Percentiles rank a stretch among this genome's conserved stretches.
These are phyloP conservation scores for Rhinogobio ventralis DNA, from an alignment of 2,797 vertebrate genomes.

Conservation along the genomic window DNA sequence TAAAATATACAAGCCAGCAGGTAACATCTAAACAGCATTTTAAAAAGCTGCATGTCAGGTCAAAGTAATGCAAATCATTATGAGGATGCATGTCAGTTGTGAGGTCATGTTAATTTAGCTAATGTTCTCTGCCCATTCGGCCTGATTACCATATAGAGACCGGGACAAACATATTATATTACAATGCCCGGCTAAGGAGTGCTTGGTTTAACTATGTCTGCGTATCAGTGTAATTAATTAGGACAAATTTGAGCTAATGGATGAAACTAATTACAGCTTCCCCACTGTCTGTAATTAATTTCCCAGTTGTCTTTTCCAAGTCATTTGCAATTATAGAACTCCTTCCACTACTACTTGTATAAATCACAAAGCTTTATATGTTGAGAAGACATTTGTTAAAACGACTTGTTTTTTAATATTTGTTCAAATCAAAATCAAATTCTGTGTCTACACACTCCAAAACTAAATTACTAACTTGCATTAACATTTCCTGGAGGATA, in stretches of 20 bases:
- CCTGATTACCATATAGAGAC: slow-evolving; percentile 17
- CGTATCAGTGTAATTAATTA: slow-evolving; percentile 27
- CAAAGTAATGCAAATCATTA: slow-evolving; percentile 54
- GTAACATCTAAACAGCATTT: slow-evolving; percentile 49
- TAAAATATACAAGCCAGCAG: slow-evolving; percentile 8
- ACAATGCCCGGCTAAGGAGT: background rate
- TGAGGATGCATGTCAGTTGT: slow-evolving; percentile 33
- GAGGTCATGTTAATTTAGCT: slow-evolving; percentile 50
- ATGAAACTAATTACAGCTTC: slow-evolving; percentile 4
- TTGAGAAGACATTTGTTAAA: background rate
- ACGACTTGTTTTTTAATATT: background rate
- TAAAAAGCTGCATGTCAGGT: slow-evolving; percentile 43
- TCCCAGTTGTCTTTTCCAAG: background rate
- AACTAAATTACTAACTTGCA: too few species aligned
- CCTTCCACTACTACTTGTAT: background rate
- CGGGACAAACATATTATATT: slow-evolving; percentile 12
- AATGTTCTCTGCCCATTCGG: slow-evolving; percentile 36
- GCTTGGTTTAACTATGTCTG: background rate
- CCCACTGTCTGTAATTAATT: background rate
- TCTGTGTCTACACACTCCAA: background rate
- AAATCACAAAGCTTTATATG: background rate
- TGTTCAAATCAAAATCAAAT: background rate
- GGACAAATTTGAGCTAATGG: background rate
- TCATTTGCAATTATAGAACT: slow-evolving; percentile 14
- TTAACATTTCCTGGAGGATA: background rate